Conservation (phyloP, 2,113 vertebrate species). For the Prolemur simus region DNA sequence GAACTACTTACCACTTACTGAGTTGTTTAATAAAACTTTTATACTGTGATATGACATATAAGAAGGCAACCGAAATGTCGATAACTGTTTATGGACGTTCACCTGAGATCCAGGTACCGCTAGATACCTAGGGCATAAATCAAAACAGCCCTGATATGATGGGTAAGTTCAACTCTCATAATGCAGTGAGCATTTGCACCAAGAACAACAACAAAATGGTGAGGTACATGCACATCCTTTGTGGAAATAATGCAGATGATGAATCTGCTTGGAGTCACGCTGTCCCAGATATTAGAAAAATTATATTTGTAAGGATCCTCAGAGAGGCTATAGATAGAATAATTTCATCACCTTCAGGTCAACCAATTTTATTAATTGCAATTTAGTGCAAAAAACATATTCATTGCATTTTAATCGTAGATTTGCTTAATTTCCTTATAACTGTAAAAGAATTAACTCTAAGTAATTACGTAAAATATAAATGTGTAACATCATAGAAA, state of each 20-base stretch:
- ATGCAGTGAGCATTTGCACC: rapidly evolving
- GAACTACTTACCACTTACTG: background rate
- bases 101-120: rapidly evolving
- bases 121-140: background rate
- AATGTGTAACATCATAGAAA: background rate
- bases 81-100: background rate
- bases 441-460: background rate
- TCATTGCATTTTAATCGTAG: background rate
- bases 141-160: rapidly evolving
- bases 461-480: background rate
- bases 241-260: background rate
- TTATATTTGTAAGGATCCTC: too few species aligned
- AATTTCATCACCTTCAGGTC: background rate
- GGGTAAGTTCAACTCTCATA: background rate
- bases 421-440: background rate
- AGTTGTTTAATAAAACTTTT: background rate
- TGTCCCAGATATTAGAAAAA: background rate
- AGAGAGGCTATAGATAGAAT: background rate
- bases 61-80: background rate
- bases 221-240: background rate
- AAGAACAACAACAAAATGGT: background rate
- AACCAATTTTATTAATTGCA: background rate
- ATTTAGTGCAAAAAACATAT: background rate
- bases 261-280: background rate
- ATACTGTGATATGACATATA: too few species aligned